A percentile compares a stretch with the other conserved stretches of the same genome.
Evolutionary conservation across 1,140 invertebrate genomes (phyloP).

Genomic region (Caligus rogercresseyi): DNA sequence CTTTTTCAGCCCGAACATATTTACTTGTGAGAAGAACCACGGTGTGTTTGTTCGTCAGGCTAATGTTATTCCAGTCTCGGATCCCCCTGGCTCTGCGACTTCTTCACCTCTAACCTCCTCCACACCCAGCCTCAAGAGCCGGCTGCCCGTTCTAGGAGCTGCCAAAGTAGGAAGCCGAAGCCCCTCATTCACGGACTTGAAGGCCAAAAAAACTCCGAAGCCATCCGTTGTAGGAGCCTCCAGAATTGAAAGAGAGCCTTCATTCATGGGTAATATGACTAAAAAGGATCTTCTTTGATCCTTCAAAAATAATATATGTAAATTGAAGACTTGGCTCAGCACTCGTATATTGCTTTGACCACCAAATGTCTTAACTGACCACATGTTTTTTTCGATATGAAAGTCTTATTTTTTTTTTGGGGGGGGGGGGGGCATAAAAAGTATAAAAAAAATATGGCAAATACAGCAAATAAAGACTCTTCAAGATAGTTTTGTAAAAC

Average conservation of each 20-base stretch:
- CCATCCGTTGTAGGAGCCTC: not conserved
- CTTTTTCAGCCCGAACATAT: not conserved
- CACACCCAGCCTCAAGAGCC: not conserved
- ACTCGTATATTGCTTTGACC: no score
- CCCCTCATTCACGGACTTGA: constrained; percentile 12
- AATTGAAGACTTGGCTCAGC: no score
- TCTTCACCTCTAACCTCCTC: not conserved
- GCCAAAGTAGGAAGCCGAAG: not conserved
- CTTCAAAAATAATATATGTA: no score
- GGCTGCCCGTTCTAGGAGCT: constrained; percentile 4
- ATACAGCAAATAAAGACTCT: no score
- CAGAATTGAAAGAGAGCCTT: constrained; percentile 5
- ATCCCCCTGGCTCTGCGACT: not conserved
- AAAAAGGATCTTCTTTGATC: no score
- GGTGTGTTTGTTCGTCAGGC: constrained; percentile 14
- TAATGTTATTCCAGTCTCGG: not conserved
- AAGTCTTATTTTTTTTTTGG: no score
- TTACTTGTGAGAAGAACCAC: constrained; percentile 4
- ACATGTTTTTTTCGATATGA: no score
- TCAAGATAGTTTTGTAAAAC: no score
- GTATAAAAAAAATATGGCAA: no score
- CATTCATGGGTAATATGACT: not conserved
- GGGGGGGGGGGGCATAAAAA: no score
- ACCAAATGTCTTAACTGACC: no score
- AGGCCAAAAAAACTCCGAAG: not conserved